Conservation (phyloP, 2,113 vertebrate species). For the Cyprinodon variegatus region DNA sequence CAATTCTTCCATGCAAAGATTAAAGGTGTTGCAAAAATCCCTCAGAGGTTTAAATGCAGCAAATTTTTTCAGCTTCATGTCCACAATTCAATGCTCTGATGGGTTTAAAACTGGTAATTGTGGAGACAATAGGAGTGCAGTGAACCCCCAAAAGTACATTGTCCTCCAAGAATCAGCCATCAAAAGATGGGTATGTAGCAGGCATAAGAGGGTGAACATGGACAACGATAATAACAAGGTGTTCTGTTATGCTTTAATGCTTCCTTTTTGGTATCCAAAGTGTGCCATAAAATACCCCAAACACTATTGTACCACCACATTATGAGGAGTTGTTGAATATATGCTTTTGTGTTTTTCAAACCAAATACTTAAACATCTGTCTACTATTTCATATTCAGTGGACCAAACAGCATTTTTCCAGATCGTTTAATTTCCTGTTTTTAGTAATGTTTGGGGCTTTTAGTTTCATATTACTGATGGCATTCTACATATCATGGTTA, state of each 20-base stretch:
- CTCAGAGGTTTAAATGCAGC: neutral
- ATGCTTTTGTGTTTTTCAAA: neutral
- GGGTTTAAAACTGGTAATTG: neutral
- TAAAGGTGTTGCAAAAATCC: neutral
- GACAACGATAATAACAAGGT: neutral
- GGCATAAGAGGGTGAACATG: neutral
- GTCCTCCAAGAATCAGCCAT: neutral
- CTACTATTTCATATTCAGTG: neutral
- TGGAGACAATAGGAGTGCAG: neutral
- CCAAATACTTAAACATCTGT: neutral
- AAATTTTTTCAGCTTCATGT: neutral
- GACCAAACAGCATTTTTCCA: neutral
- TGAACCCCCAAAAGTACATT: neutral
- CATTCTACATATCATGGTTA: neutral
- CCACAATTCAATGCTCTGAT: neutral
- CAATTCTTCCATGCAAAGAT: neutral
- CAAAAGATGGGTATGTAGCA: neutral
- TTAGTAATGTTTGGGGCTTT: neutral
- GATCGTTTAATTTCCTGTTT: neutral
- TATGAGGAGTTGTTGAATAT: too few species aligned
- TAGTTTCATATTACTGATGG: neutral
- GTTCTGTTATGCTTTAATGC: neutral
- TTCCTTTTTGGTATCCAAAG: neutral
- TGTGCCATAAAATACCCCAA: neutral
- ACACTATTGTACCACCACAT: too few species aligned